Percentiles rank a stretch among this genome's conserved stretches.
Evolutionary conservation across 1,140 invertebrate species (phyloP).

Genomic region (Limonius californicus): DNA sequence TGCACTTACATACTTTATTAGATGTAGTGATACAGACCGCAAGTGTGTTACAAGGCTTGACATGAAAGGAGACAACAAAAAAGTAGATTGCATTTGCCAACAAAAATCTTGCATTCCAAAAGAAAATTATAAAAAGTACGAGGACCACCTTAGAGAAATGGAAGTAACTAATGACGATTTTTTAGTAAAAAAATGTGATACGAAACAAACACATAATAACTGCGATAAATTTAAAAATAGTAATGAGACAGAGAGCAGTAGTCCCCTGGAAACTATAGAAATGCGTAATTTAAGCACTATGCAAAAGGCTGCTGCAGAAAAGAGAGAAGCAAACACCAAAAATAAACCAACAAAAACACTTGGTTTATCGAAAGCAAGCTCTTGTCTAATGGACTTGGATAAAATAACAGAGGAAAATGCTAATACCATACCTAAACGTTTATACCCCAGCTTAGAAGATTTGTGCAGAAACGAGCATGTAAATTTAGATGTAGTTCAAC

Average conservation of each 20-base stretch:
- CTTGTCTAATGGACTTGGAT: slow-evolving; percentile 18
- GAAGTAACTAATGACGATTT: slow-evolving; percentile 12
- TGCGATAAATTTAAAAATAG: background rate
- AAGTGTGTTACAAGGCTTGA: slow-evolving; percentile 27
- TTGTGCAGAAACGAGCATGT: background rate
- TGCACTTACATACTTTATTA: slow-evolving; percentile 79
- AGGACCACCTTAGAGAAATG: slow-evolving; percentile 37
- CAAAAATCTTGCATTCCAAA: slow-evolving; percentile 36
- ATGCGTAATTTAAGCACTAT: background rate
- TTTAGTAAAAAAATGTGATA: slow-evolving; percentile 23
- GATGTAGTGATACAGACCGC: slow-evolving; percentile 65
- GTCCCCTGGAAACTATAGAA: background rate
- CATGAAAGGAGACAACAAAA: slow-evolving; percentile 35
- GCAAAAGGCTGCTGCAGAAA: background rate
- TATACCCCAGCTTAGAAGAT: background rate
- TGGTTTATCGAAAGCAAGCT: slow-evolving; percentile 16
- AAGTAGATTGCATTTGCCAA: slow-evolving; percentile 30
- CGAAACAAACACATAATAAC: background rate
- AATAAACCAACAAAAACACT: background rate
- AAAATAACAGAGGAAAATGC: background rate
- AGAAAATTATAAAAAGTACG: slow-evolving; percentile 40
- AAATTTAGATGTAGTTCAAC: too few species aligned
- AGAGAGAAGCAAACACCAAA: background rate
- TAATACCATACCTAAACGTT: background rate
- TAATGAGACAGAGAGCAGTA: background rate